Conservation (phyloP, 2,113 vertebrate genomes). For the Pomatorhinus ruficollis region DNA sequence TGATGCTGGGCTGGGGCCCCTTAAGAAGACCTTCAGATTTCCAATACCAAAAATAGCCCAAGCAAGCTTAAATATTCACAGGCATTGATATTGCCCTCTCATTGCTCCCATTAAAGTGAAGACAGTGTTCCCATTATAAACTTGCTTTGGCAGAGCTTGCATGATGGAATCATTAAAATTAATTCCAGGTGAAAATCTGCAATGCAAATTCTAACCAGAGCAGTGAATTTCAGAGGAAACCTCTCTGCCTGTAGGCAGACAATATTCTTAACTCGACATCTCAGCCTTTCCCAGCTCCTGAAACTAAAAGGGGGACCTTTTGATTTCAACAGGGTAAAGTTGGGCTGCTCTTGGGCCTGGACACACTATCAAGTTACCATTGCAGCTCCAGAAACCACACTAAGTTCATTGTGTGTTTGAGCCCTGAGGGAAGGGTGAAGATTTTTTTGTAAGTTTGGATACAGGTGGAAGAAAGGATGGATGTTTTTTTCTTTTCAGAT, state of each 20-base stretch:
- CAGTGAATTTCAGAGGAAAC: neutral
- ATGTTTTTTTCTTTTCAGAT: neutral
- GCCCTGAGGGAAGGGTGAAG: neutral
- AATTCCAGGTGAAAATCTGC: conserved; percentile 26
- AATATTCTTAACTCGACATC: neutral
- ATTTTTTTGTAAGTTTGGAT: neutral
- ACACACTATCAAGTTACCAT: neutral
- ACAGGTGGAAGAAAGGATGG: neutral
- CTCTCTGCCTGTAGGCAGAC: neutral
- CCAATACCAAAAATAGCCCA: neutral
- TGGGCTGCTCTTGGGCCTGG: neutral
- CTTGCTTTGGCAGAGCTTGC: neutral
- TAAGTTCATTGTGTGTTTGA: neutral
- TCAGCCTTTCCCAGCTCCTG: neutral
- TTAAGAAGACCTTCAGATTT: neutral
- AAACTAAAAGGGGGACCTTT: neutral
- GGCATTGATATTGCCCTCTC: neutral
- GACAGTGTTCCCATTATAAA: neutral
- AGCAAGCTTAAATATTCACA: neutral
- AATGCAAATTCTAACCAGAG: neutral
- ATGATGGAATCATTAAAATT: neutral
- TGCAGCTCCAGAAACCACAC: neutral
- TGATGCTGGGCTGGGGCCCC: neutral
- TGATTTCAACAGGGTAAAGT: neutral
- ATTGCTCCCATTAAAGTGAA: neutral